Evolutionary conservation across 1,140 invertebrate genomes (phyloP).

Genomic region (Panagrolaimus sp.): DNA sequence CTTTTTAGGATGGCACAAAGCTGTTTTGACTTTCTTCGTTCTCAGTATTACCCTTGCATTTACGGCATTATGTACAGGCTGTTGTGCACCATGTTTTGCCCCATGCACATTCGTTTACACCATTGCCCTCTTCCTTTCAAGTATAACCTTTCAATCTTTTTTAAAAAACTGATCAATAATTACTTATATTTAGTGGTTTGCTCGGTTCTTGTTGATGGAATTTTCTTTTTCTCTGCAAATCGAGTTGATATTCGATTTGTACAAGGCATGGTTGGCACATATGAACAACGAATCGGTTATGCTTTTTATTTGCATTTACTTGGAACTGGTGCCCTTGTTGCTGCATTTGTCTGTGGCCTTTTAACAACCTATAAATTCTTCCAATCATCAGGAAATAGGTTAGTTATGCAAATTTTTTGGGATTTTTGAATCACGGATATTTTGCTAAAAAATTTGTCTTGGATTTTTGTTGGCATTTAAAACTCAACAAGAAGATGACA

Average conservation of each 20-base stretch:
- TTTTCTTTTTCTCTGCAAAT: constrained; percentile 59
- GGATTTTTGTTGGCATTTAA: background rate
- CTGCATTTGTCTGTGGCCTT: constrained; percentile 51
- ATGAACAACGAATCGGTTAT: constrained; percentile 55
- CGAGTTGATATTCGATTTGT: constrained; percentile 58
- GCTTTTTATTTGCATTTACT: constrained; percentile 58
- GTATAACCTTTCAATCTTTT: constrained; percentile 28
- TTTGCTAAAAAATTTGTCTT: background rate
- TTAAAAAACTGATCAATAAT: constrained; percentile 1
- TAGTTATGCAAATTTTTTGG: no score
- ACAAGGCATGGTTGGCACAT: constrained; percentile 52
- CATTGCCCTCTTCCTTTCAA: constrained; percentile 54
- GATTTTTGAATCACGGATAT: no score
- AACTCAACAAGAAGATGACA: constrained; percentile 3
- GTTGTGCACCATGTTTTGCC: constrained; percentile 56
- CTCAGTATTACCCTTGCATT: constrained; percentile 53
- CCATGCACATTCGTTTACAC: constrained; percentile 56
- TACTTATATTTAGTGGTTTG: constrained; percentile 42
- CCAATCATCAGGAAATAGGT: constrained; percentile 36
- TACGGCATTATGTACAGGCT: constrained; percentile 54
- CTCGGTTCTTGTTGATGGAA: constrained; percentile 56
- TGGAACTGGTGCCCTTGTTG: constrained; percentile 51
- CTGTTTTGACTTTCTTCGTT: constrained; percentile 56
- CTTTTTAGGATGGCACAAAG: constrained; percentile 56
- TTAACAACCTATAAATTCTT: constrained; percentile 59